Evolutionary conservation across 1,140 invertebrate species (phyloP).

Genomic region (Leptopilina boulardi): DNA sequence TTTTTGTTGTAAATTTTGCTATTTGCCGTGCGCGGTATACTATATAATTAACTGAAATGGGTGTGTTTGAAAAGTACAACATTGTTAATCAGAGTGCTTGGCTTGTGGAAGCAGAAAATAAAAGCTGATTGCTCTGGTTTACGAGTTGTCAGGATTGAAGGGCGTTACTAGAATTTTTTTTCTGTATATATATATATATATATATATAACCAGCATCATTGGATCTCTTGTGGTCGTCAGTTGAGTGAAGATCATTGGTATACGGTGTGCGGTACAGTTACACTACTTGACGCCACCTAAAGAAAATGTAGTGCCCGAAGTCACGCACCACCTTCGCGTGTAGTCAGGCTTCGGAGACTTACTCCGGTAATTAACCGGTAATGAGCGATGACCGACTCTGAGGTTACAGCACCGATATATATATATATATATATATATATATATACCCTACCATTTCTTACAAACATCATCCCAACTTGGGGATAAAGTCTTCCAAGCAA

Average conservation of each 20-base stretch:
- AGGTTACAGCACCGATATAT: constrained; percentile 46
- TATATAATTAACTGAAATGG: neutral
- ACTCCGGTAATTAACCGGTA: constrained; percentile 56
- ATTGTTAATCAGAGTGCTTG: neutral
- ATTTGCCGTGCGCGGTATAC: neutral
- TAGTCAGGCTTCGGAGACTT: constrained; percentile 47
- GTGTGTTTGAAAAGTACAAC: neutral
- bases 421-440: too few relatives aligned
- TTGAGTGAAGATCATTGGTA: constrained; percentile 2
- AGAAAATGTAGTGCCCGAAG: constrained; percentile 53
- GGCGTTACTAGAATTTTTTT: neutral
- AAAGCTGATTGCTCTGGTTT: neutral
- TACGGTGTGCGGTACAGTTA: constrained; percentile 50
- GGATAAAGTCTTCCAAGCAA: constrained; percentile 45
- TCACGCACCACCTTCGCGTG: constrained; percentile 56
- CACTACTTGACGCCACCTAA: constrained; percentile 50
- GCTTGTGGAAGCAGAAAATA: neutral
- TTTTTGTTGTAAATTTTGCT: neutral
- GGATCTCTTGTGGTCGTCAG: constrained; percentile 18
- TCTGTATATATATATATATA: neutral
- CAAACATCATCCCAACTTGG: constrained; percentile 44
- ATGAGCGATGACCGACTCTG: constrained; percentile 55
- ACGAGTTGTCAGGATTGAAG: constrained; percentile 25
- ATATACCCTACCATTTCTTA: constrained; percentile 38
- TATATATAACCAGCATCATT: neutral